Conservation (phyloP, 2,113 vertebrate species). For the Machaerirhynchus nigripectus region DNA sequence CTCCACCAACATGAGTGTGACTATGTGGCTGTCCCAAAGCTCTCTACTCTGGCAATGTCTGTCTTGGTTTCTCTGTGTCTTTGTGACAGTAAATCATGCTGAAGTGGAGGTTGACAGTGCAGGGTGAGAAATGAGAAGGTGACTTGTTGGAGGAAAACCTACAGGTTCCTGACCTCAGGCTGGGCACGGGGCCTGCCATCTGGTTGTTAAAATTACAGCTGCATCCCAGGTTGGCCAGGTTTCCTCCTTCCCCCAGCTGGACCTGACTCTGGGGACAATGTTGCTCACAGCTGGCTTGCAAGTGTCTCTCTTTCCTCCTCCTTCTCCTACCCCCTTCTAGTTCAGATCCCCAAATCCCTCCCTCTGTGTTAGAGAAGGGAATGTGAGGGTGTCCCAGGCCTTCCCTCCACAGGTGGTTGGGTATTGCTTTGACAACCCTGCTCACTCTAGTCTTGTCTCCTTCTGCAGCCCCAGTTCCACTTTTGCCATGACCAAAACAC, state of each 20-base stretch:
- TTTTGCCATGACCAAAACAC: not conserved
- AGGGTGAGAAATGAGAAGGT: not conserved
- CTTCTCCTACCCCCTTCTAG: not conserved
- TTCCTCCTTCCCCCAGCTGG: not conserved
- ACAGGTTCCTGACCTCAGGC: not conserved
- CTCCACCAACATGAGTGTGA: not conserved
- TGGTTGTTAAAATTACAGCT: not conserved
- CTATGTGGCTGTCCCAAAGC: not conserved
- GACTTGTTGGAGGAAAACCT: not conserved
- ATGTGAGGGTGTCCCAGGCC: not conserved
- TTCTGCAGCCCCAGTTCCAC: not conserved
- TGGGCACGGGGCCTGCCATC: not conserved
- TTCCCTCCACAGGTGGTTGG: not conserved
- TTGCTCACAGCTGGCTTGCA: not conserved
- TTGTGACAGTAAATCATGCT: not conserved
- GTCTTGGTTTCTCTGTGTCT: not conserved
- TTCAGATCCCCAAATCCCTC: not conserved
- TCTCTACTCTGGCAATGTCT: not conserved
- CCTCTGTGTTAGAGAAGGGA: not conserved
- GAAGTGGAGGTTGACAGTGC: not conserved
- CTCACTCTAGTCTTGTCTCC: not conserved
- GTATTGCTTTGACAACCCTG: not conserved
- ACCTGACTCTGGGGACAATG: too few relatives aligned
- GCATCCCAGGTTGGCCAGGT: not conserved
- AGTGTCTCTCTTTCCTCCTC: not conserved